phyloP scores from a whole-genome alignment of 2,797 vertebrate genomes.

The Hephaestus fuliginosus region DNA sequence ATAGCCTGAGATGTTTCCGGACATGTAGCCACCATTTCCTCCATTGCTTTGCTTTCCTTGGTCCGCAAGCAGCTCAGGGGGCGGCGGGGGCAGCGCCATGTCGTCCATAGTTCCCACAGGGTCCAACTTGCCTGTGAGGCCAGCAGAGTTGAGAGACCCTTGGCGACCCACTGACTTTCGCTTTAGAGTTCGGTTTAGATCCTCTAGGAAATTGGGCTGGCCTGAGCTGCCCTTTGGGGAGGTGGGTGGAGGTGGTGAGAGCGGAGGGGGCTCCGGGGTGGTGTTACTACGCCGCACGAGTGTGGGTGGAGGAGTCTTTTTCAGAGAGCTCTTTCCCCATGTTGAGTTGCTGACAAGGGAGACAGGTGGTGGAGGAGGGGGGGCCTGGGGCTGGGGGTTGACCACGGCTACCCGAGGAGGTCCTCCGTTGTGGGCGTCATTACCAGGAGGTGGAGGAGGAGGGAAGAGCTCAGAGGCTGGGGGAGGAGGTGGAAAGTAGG shows the following conservation, averaged over 20 bases:
- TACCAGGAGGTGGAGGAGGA: conserved; percentile 89
- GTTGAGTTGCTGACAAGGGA: conserved; percentile 83
- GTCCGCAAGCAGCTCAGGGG: conserved; percentile 92
- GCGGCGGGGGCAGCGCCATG: conserved; percentile 91
- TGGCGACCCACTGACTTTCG: conserved; percentile 95
- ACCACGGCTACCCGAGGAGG: conserved; percentile 92
- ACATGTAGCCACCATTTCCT: conserved; percentile 83
- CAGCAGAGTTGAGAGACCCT: conserved; percentile 87
- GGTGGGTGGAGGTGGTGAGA: conserved; percentile 82
- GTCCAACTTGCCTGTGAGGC: conserved; percentile 85
- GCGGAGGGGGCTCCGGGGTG: conserved; percentile 87
- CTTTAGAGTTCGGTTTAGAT: conserved; percentile 95
- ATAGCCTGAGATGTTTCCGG: conserved; percentile 95
- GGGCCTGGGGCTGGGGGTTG: conserved; percentile 92
- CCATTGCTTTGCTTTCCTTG: conserved; percentile 86
- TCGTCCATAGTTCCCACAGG: conserved; percentile 94
- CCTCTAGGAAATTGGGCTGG: conserved; percentile 95
- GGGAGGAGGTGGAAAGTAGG: conserved; percentile 91
- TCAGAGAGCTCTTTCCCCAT: conserved; percentile 91
- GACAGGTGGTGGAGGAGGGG: conserved; percentile 83
- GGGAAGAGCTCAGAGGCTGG: conserved; percentile 92
- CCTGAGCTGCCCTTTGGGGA: conserved; percentile 92
- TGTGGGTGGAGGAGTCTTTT: conserved; percentile 91
- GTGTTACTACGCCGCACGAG: conserved; percentile 89
- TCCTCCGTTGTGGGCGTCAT: conserved; percentile 81